Conservation (phyloP, 2,113 vertebrate species). For the Oreochromis spilurus region DNA sequence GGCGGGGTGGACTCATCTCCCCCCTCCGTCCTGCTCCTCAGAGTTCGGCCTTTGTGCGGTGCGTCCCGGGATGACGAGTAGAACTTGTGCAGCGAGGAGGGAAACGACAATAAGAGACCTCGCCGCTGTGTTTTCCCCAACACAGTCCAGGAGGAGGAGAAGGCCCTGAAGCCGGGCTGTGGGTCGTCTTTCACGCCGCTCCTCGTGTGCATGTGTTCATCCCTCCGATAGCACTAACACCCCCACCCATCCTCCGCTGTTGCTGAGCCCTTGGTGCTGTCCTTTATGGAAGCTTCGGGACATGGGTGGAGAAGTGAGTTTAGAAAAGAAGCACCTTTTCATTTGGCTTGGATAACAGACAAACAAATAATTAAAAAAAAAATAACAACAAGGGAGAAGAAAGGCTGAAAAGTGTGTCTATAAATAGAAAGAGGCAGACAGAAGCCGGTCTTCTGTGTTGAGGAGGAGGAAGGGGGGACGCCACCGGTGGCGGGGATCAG, state of each 20-base stretch:
- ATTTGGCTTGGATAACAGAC: constrained; percentile 68
- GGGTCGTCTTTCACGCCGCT: neutral
- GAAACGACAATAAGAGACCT: constrained; percentile 1
- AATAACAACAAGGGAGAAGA: neutral
- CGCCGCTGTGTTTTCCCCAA: neutral
- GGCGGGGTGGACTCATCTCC: neutral
- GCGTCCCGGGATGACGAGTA: constrained; percentile 31
- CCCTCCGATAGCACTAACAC: neutral
- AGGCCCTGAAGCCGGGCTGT: neutral
- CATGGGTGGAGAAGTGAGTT: constrained; percentile 11
- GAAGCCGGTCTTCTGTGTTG: constrained; percentile 19
- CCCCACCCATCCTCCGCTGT: neutral
- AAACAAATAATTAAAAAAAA: neutral
- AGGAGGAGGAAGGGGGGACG: neutral
- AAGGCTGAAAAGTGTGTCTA: constrained; percentile 33
- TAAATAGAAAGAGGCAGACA: constrained; percentile 53
- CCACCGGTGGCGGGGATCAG: constrained; percentile 32
- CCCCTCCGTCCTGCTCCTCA: neutral
- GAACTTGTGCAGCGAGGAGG: constrained; percentile 30
- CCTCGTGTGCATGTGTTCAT: neutral
- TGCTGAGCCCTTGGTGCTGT: constrained; percentile 1
- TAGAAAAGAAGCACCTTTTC: constrained; percentile 71
- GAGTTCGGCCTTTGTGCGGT: constrained; percentile 32
- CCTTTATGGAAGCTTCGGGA: constrained; percentile 24
- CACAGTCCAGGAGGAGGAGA: neutral